These are phyloP conservation scores for cattle (Bos taurus) DNA, from an alignment of 2,113 vertebrate genomes.

Conservation along the genomic window DNA sequence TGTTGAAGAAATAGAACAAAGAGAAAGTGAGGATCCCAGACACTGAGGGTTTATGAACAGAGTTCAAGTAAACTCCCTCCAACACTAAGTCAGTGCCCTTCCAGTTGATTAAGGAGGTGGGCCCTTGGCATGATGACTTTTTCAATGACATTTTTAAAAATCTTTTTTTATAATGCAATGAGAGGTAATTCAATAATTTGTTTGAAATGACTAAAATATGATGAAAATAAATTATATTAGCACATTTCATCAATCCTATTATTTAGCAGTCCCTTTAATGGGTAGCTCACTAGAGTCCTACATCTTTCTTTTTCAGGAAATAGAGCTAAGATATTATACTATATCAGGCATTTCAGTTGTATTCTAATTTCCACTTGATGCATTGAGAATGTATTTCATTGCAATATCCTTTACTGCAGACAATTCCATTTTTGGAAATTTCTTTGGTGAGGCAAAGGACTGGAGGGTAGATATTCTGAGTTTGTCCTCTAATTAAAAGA, in stretches of 20 bases:
- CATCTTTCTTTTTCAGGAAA: neutral
- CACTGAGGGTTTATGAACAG: neutral
- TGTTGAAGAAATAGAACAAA: neutral
- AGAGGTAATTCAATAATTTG: neutral
- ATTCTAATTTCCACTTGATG: neutral
- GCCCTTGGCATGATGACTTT: neutral
- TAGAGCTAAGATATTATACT: neutral
- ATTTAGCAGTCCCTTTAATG: neutral
- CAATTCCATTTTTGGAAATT: neutral
- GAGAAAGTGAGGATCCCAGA: neutral
- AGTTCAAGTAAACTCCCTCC: neutral
- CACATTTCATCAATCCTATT: slow-evolving; percentile 19
- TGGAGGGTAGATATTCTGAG: neutral
- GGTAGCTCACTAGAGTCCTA: neutral
- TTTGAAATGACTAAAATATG: neutral
- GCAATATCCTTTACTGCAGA: neutral
- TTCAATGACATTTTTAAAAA: neutral
- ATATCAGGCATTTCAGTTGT: neutral
- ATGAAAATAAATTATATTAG: slow-evolving; percentile 27
- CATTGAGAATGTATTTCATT: neutral
- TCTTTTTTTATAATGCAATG: neutral
- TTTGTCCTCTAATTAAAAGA: neutral
- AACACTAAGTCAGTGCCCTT: neutral
- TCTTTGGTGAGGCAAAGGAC: neutral
- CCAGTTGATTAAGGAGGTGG: neutral